These are phyloP conservation scores for Actinemys pallida DNA, from an alignment of 2,113 vertebrate species.

Conservation along the genomic window DNA sequence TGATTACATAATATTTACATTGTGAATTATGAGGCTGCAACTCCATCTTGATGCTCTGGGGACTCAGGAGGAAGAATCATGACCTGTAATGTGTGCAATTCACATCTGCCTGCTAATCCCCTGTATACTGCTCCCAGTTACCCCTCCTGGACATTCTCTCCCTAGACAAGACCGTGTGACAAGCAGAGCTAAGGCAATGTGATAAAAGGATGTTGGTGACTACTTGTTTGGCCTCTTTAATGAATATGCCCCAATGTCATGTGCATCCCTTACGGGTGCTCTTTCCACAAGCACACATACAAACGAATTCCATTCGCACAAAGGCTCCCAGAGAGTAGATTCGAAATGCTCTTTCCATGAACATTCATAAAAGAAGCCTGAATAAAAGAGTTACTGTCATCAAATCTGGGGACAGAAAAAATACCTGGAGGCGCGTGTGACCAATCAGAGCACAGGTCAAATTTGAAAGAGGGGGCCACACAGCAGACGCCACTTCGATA, in stretches of 20 bases:
- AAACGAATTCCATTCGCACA: background rate
- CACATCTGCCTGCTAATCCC: rapidly evolving
- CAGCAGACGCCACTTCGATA: background rate
- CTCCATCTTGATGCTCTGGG: background rate
- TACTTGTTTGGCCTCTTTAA: conserved; percentile 13
- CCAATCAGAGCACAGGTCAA: background rate
- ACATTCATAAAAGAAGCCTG: background rate
- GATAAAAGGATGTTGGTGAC: background rate
- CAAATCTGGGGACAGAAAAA: background rate
- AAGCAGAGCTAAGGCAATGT: background rate
- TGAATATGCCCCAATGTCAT: conserved; percentile 50
- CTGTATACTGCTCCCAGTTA: background rate
- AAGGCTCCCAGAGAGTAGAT: conserved; percentile 60
- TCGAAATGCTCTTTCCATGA: conserved; percentile 56
- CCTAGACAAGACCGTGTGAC: rapidly evolving
- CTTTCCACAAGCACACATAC: conserved; percentile 1
- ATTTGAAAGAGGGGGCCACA: background rate
- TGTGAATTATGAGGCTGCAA: rapidly evolving
- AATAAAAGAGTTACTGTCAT: background rate
- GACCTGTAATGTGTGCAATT: background rate
- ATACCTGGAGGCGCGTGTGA: background rate
- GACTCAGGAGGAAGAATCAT: rapidly evolving
- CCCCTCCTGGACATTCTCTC: rapidly evolving
- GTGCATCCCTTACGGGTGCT: conserved; percentile 20
- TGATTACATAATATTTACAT: rapidly evolving